Evolutionary conservation across 2,113 vertebrate genomes (phyloP).

Genomic region (Corythaeola cristata): DNA sequence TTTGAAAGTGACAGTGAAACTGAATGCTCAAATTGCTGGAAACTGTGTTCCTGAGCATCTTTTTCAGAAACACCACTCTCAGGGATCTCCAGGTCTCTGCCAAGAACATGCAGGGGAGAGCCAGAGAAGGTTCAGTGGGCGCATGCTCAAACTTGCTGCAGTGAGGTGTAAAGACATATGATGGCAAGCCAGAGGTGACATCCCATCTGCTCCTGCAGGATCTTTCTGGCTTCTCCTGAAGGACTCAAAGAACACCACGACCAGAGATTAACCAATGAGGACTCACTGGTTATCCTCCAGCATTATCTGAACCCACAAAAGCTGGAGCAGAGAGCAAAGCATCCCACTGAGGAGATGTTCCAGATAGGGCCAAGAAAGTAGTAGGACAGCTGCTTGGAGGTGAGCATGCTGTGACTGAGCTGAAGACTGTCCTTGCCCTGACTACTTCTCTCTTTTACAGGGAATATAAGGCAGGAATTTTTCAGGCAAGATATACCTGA

Average conservation of each 20-base stretch:
- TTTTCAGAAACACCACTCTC: background rate
- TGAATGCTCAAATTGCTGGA: background rate
- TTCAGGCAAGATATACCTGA: background rate
- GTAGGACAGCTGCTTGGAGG: background rate
- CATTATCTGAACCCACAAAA: background rate
- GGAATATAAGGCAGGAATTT: background rate
- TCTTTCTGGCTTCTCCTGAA: background rate
- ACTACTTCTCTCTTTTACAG: background rate
- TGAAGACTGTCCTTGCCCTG: background rate
- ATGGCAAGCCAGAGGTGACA: constrained; percentile 20
- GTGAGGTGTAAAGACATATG: background rate
- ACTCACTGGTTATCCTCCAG: background rate
- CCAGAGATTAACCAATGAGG: background rate
- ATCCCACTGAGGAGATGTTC: background rate
- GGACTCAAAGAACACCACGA: background rate
- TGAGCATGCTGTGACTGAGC: background rate
- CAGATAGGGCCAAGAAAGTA: background rate
- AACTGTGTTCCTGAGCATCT: background rate
- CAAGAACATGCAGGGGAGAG: constrained; percentile 17
- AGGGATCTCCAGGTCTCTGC: constrained; percentile 15
- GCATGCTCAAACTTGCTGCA: background rate
- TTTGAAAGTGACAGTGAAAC: background rate
- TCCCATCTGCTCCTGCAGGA: constrained; percentile 5
- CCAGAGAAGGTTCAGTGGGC: background rate
- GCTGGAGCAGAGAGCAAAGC: background rate